phyloP scores from a whole-genome alignment of 2,888 invertebrate genomes.

The Capitulum mitella region DNA sequence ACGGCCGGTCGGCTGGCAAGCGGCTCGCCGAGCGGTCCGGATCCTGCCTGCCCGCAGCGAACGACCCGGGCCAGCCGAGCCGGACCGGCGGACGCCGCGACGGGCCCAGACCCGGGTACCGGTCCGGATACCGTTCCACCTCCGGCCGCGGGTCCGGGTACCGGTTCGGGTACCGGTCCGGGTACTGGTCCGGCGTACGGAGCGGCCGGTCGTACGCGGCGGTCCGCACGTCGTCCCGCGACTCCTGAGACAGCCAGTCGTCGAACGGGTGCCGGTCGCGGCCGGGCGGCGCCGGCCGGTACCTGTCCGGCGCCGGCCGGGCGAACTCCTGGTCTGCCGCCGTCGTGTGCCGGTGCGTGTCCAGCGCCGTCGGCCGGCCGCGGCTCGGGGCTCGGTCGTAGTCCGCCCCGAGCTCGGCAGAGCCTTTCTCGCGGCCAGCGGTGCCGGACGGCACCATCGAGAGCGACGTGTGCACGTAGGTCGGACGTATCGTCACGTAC shows the following conservation, averaged over 20 bases:
- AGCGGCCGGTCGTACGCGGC: too few species aligned
- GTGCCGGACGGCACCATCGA: neutral
- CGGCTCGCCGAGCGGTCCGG: neutral
- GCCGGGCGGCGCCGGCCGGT: neutral
- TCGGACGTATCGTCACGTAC: neutral
- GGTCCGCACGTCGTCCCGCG: too few species aligned
- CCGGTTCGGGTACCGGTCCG: neutral
- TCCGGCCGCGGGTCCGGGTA: neutral
- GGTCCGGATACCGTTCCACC: neutral
- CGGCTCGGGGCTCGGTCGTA: neutral
- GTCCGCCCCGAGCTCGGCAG: neutral
- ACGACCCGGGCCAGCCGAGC: neutral
- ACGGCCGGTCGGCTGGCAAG: neutral
- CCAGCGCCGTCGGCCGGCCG: neutral
- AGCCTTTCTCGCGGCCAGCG: neutral
- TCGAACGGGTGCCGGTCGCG: neutral
- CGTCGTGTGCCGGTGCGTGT: neutral
- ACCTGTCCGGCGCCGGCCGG: neutral
- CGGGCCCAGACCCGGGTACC: neutral
- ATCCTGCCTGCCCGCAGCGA: neutral
- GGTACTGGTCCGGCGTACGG: too few species aligned
- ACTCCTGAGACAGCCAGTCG: neutral
- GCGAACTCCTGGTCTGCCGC: neutral
- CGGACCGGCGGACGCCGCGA: neutral
- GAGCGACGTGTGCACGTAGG: neutral